Evolutionary conservation across 2,797 vertebrate species (phyloP), one percentile per base, ranked within the genome.

Genomic region (Cyprinella venusta): DNA sequence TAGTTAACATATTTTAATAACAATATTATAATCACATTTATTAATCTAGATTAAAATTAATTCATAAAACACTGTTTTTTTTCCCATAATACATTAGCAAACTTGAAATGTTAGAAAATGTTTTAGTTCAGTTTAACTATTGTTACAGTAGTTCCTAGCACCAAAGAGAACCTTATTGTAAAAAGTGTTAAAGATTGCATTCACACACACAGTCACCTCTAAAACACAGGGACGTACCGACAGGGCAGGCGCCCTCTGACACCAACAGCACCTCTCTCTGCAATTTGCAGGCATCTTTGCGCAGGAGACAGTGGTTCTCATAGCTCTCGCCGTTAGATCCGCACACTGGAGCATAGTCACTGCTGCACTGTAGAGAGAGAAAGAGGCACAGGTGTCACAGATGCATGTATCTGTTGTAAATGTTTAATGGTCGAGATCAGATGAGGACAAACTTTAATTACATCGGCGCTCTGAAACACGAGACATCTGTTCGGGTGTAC

Each of bases 321-420:
- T 94, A 96, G 86, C 94, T 96, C 90, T 96, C 94, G 0, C 95
- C 94, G 0, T 95, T 96, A 88, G 95, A 96, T 87, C 95, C 95
- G 16, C 95, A 96, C 77, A 96, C 95, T 61, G 95, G 95, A 90
- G 95, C 93, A 5, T 96, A 96, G 90, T 96, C 95, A 88, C 85
- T 94, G 92, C 94, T 95, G 83, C 95, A 96, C 95, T 96, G 89
- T 36, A 82, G 59, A 82, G 5, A 75, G 48, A 76, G 42, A 64
- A 30, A 64, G 61, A 68, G 77, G 19, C 56, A 63, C 72, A 52
- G 50, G 38, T 84, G 70, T 81, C 84, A 76, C 71, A 69, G 40
- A 45, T 52, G 40, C 54, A 68, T 80, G 26, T 38, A 52, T 30
- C 48, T 71, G 65, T 36, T 67, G 70, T 85, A 81, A 38, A 81